These are phyloP conservation scores for Geopemphigus sp. DNA, from an alignment of 1,140 invertebrate genomes.

Conservation along the genomic window DNA sequence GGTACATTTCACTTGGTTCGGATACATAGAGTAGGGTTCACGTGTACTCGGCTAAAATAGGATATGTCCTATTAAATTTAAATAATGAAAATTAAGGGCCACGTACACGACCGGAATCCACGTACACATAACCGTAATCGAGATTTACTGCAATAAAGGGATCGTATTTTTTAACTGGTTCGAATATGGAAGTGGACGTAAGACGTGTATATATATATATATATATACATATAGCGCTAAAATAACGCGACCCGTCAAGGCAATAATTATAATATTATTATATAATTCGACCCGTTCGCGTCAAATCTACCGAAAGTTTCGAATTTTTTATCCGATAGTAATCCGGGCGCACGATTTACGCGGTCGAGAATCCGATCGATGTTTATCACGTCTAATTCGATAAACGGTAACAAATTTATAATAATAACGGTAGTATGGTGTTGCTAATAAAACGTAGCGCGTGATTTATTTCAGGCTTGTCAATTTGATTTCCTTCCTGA, in stretches of 20 bases:
- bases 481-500: neutral
- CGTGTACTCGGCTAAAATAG: neutral
- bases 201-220: too few species aligned
- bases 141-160: constrained; percentile 18
- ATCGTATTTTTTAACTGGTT: neutral
- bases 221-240: too few species aligned
- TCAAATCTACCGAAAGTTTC: neutral
- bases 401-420: neutral
- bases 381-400: neutral
- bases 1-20: neutral
- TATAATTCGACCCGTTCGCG: neutral
- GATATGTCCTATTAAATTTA: neutral
- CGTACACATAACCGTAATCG: constrained; percentile 6
- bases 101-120: neutral
- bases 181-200: neutral
- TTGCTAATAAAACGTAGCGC: neutral
- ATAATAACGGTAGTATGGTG: neutral
- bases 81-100: constrained; percentile 2
- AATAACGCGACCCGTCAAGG: too few species aligned
- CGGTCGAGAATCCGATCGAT: neutral
- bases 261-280: neutral
- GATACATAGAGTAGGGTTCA: neutral
- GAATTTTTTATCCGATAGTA: neutral
- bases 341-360: too few species aligned
- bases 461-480: neutral